Conservation (phyloP, 2,797 vertebrate species). For the Merluccius polli region DNA sequence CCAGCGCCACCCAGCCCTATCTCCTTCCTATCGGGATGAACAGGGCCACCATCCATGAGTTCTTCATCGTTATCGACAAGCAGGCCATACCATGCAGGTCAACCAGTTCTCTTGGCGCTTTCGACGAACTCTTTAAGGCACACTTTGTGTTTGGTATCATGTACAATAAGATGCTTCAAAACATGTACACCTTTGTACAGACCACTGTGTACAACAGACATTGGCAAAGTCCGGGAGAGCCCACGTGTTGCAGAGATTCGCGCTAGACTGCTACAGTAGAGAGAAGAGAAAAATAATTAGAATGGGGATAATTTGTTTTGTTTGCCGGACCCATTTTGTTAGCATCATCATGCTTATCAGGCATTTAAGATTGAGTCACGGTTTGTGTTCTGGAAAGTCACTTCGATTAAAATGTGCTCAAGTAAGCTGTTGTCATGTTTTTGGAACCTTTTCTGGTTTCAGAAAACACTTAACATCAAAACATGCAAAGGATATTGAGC, state of each 20-base stretch:
- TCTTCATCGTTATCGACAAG: constrained; percentile 24
- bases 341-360: constrained; percentile 22
- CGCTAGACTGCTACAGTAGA: background rate
- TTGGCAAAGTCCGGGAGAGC: constrained; percentile 31
- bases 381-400: constrained; percentile 26
- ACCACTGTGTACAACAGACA: constrained; percentile 40
- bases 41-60: constrained; percentile 19
- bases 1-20: constrained; percentile 20
- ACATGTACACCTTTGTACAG: constrained; percentile 36
- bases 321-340: constrained; percentile 8
- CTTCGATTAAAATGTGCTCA: constrained; percentile 30
- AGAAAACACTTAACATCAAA: constrained; percentile 9
- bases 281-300: background rate
- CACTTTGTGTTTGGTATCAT: constrained; percentile 15
- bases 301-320: constrained; percentile 5
- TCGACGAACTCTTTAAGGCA: constrained; percentile 26
- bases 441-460: constrained; percentile 17
- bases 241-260: constrained; percentile 26
- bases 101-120: constrained; percentile 15
- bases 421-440: constrained; percentile 15
- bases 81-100: constrained; percentile 25
- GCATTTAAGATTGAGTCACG: constrained; percentile 26
- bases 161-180: constrained; percentile 13
- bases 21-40: constrained; percentile 27
- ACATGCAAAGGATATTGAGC: constrained; percentile 5